Conservation (phyloP, 2,113 vertebrate species). For the Python bivittatus region DNA sequence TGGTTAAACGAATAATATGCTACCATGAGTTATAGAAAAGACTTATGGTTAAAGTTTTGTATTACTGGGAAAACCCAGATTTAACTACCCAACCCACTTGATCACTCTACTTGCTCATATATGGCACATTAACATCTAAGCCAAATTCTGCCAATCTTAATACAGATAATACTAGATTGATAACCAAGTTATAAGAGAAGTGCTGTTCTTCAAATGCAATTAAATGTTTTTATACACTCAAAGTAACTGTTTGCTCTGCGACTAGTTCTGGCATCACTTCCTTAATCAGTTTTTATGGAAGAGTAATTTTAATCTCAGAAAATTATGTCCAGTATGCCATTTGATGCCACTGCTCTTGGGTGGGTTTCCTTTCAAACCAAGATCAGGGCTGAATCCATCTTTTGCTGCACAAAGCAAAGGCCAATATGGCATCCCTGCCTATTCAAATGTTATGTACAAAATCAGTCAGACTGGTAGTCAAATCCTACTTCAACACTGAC, state of each 20-base stretch:
- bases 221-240: background rate
- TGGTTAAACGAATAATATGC: no score
- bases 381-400: background rate
- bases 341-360: background rate
- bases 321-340: background rate
- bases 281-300: background rate
- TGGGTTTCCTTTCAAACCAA: background rate
- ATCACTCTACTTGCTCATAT: no score
- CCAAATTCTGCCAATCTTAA: no score
- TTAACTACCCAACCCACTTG: no score
- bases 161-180: no score
- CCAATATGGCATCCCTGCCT: background rate
- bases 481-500: background rate
- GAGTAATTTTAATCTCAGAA: background rate
- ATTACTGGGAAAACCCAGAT: no score
- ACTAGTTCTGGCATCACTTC: background rate
- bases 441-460: background rate
- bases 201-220: background rate
- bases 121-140: no score
- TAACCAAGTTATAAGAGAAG: background rate
- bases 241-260: background rate
- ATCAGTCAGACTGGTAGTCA: background rate
- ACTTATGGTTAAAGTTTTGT: no score
- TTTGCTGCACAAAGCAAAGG: background rate
- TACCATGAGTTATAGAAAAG: no score